Evolutionary conservation across 2,888 invertebrate species (phyloP), one percentile per base, ranked within the genome.

Genomic region (Drosophila austrosaltans): DNA sequence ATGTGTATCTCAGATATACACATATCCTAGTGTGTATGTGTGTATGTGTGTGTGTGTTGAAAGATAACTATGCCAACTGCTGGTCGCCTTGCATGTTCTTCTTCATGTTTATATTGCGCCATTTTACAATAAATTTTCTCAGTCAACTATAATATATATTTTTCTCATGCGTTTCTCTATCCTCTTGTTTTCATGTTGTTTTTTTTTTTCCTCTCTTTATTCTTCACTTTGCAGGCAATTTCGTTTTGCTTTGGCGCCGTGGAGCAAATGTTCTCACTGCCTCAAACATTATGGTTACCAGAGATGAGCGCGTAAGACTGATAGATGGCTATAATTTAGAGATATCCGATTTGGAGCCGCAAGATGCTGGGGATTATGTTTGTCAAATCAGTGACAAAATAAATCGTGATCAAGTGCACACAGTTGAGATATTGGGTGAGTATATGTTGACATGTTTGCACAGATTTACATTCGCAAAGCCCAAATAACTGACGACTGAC

Each of bases 221-320:
- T 48, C 22, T 22, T 10, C 22, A 48, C 48, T 25, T 48, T 89
- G 54, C 87, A 95, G 95, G 95, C 10, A 94, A 94, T 32, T 93
- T 94, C 82, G 95, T 95, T 69, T 92, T 96, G 72, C 93, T 96
- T 65, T 96, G 95, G 95, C 93, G 95, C 76, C 93, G 95, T 58
- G 95, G 95, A 8, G 93, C 94, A n/a, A 94, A 95, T 10, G 95
- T 96, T 22, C 93, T 96, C 77, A 95, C 95, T n/a, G 95, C 95
- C 0, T 94, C 95, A 57, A 94, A 94, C 78, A 94, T 95, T 53
- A 95, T 95, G 94, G 95, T 96, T 81, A 95, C 95, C 63, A 92
- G 95, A 62, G 95, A 96, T 90, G 94, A 94, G 79, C 91, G 95
- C 82, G 94, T 95, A 92, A 93, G 95, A 25, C 93, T 96, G 76